Percentiles rank a stretch among this genome's conserved stretches.
These are phyloP conservation scores for Eupithecia inturbata DNA, from an alignment of 2,888 invertebrate species.

Conservation along the genomic window DNA sequence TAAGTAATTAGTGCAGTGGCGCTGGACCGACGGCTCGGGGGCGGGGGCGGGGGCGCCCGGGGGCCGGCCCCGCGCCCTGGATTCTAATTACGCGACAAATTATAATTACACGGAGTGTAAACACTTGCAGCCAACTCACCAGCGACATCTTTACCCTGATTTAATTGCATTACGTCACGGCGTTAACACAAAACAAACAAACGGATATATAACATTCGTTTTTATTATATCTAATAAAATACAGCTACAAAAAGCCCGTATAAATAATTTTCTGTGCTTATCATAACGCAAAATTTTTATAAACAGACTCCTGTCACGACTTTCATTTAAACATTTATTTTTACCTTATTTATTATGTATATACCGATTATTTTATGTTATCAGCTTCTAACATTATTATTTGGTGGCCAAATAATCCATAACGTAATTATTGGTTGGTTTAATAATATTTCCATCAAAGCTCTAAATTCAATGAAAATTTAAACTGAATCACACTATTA, in stretches of 20 bases:
- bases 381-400: neutral
- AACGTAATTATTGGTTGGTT: neutral
- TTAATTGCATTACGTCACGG: neutral
- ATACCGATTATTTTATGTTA: neutral
- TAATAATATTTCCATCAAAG: neutral
- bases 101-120: slow-evolving; percentile 14
- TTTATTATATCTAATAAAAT: neutral
- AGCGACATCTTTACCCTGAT: neutral
- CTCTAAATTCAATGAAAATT: neutral
- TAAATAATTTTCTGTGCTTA: too few relatives aligned
- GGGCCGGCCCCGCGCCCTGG: neutral
- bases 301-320: neutral
- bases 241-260: too few relatives aligned
- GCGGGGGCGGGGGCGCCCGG: neutral
- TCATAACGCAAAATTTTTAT: neutral
- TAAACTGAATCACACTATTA: neutral
- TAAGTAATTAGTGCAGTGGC: slow-evolving; percentile 16
- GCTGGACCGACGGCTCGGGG: slow-evolving; percentile 2
- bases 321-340: neutral
- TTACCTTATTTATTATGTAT: too few relatives aligned
- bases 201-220: neutral
- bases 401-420: too few relatives aligned
- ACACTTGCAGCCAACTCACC: slow-evolving; percentile 10
- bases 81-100: slow-evolving; percentile 9
- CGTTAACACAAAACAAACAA: neutral